A percentile compares a stretch with the other conserved stretches of the same genome.
Conservation (phyloP, 2,888 invertebrate genomes). For the Lamellibrachia satsuma region DNA sequence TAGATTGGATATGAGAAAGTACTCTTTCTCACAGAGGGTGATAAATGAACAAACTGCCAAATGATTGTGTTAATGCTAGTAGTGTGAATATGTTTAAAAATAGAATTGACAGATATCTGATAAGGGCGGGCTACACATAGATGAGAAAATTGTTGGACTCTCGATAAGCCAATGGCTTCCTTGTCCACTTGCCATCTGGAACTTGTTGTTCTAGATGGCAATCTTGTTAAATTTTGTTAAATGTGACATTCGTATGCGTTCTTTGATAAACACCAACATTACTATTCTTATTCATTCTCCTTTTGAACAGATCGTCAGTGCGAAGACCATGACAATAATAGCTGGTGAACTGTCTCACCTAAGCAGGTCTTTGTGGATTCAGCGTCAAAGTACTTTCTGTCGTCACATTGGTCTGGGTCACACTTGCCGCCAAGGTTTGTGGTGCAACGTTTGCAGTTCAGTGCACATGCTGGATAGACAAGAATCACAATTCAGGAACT, state of each 20-base stretch:
- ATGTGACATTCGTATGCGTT: background rate
- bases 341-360: background rate
- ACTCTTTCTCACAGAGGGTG: no score
- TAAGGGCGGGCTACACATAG: no score
- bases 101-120: no score
- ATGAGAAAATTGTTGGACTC: no score
- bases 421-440: constrained; percentile 28
- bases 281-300: background rate
- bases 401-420: constrained; percentile 18
- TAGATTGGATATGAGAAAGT: no score
- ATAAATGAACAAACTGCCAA: no score
- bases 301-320: background rate
- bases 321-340: background rate
- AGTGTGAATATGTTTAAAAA: no score
- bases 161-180: no score
- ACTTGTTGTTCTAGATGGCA: no score
- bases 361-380: constrained; percentile 21
- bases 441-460: constrained; percentile 29
- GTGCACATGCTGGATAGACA: constrained; percentile 31
- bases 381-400: constrained; percentile 18
- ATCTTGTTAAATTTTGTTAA: no score
- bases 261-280: background rate
- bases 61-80: no score
- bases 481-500: background rate
- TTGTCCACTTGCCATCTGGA: no score